Conservation (phyloP, 2,113 vertebrate species). For the Chionis minor region DNA sequence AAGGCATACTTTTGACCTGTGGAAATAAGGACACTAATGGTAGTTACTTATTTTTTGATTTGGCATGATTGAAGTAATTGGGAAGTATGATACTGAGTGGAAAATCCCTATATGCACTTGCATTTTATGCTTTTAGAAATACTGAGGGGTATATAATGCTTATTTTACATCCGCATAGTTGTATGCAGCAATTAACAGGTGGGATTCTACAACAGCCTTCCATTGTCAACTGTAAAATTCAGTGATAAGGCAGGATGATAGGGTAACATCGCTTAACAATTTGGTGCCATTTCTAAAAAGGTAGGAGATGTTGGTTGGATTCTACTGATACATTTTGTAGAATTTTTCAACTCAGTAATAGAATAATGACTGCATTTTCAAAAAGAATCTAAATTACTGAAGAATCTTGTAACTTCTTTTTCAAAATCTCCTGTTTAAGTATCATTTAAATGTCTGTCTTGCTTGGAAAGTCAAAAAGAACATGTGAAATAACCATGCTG, state of each 20-base stretch:
- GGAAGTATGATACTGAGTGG: neutral
- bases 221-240: neutral
- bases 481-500: neutral
- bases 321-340: neutral
- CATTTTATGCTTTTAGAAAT: neutral
- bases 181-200: neutral
- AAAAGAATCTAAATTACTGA: neutral
- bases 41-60: neutral
- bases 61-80: neutral
- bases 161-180: neutral
- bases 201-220: neutral
- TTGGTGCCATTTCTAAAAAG: neutral
- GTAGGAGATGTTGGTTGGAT: neutral
- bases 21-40: neutral
- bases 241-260: neutral
- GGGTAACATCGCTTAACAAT: neutral
- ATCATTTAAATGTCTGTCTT: neutral
- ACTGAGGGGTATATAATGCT: neutral
- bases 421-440: neutral
- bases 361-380: neutral
- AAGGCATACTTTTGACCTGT: neutral
- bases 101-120: neutral
- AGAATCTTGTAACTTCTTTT: neutral
- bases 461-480: neutral
- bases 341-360: neutral